Evolutionary conservation across 2,888 invertebrate genomes (phyloP), one percentile per base, ranked within the genome.

Genomic region (Syritta pipiens): DNA sequence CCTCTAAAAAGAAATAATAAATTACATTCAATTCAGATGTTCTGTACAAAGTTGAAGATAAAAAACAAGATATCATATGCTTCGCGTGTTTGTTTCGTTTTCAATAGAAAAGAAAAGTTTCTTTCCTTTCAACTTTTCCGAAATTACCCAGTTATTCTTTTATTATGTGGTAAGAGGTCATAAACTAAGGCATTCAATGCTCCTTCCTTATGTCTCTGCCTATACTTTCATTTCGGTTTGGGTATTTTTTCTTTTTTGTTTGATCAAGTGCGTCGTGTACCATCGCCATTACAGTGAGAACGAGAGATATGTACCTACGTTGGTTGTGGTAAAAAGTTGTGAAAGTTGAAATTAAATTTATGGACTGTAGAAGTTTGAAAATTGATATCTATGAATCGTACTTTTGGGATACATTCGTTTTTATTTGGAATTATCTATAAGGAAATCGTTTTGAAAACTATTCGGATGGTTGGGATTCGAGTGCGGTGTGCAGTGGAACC

Each of bases 331-430:
- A 14, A 53, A 55, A 72, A 65, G 65, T 79, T 51, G n/a, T 7
- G 4, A 72, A 72, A 72, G 65, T 59, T 79, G 20, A 62, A 74
- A 79, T 74, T 55, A 74, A 72, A 79, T 79, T 79, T 79, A 79
- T 79, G 62, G 67, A 74, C 60, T 79, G 53, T 55, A 62, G 49
- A 79, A 79, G 62, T 79, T 74, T 49, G 55, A 74, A 74, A 71
- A 74, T 74, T 74, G 79, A 79, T 62, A 71, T 79, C 79, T 74
- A 74, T 17, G 77, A 72, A 77, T 72, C 59, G 72, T 55, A 49
- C 72, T 55, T 72, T 28, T 44, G 57, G 79, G 60, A 67, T 67
- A 40, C 44, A 62, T 71, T 46, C 59, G 28, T 51, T 46, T 72
- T 22, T 49, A 51, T 42, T 44, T 46, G 51, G n/a, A n/a, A n/a